Conservation (phyloP, 2,113 vertebrate species). For the Dolichotis patagonum region DNA sequence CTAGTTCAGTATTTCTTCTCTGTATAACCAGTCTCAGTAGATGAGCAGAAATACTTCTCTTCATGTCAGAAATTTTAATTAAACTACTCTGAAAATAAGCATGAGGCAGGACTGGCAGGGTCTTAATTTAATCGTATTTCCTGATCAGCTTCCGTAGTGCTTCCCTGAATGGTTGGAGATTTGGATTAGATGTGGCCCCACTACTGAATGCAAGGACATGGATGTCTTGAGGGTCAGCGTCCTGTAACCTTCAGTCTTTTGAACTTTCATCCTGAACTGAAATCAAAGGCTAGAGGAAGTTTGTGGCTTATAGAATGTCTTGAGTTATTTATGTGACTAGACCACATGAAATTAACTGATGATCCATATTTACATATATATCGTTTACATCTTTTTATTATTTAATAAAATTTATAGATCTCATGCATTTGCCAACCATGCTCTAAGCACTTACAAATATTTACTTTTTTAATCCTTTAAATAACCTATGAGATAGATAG, state of each 20-base stretch:
- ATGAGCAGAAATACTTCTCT: conserved; percentile 79
- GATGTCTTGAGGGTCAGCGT: not conserved
- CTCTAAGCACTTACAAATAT: not conserved
- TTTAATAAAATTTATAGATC: not conserved
- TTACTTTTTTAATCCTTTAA: not conserved
- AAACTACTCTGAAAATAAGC: conserved; percentile 81
- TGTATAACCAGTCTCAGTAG: conserved; percentile 70
- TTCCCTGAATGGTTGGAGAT: conserved; percentile 3
- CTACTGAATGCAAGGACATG: not conserved
- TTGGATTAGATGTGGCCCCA: not conserved
- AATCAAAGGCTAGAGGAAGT: not conserved
- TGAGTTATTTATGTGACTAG: not conserved
- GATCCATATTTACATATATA: not conserved
- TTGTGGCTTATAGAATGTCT: not conserved
- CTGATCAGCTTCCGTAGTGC: conserved; percentile 54
- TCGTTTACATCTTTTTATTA: conserved; percentile 12
- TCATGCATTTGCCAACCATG: not conserved
- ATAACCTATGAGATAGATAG: not conserved
- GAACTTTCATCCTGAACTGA: not conserved
- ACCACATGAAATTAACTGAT: not conserved
- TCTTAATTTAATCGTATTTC: conserved; percentile 71
- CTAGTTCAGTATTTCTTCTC: conserved; percentile 46
- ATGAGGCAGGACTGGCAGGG: conserved; percentile 36
- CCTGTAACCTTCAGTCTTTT: not conserved
- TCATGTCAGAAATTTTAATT: conserved; percentile 80